phyloP scores from a whole-genome alignment of 64 coral and sea anemone species.

The Montipora cactus region DNA sequence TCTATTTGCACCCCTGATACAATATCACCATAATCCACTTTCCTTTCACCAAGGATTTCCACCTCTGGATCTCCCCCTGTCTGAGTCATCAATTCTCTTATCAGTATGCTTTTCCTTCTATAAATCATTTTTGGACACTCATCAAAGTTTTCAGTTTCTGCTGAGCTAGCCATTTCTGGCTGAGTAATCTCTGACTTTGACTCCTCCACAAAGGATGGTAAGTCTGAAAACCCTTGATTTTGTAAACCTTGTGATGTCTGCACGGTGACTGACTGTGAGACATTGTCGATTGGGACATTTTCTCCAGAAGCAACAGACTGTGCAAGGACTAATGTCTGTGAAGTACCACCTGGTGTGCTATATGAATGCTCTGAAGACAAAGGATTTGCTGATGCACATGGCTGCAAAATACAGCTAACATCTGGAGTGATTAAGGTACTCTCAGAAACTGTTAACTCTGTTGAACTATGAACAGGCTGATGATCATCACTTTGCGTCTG shows the following conservation, averaged over 20 bases:
- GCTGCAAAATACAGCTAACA: not conserved
- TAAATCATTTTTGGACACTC: not conserved
- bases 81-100: slow-evolving; percentile 41
- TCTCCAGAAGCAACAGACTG: slow-evolving; percentile 25
- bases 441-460: not conserved
- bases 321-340: slow-evolving; percentile 30
- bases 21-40: not conserved
- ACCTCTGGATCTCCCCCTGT: slow-evolving; percentile 36
- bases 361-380: slow-evolving; percentile 2
- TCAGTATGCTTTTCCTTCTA: slow-evolving; percentile 1
- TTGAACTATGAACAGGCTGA: slow-evolving; percentile 2
- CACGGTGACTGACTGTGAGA: slow-evolving; percentile 36
- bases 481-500: not conserved
- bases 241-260: slow-evolving; percentile 28
- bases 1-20: not conserved
- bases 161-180: not conserved
- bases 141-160: not conserved
- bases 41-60: slow-evolving; percentile 20
- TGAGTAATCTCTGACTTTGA: not conserved
- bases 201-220: not conserved
- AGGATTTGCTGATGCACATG: not conserved
- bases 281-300: slow-evolving; percentile 49
- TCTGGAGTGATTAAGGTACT: not conserved
- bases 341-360: not conserved
- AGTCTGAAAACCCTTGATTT: slow-evolving; percentile 10